A percentile compares a stretch with the other conserved stretches of the same genome.
These are phyloP conservation scores for Aplysina aerophoba DNA, from an alignment of 37 sponge, comb jelly and placozoan species.

Conservation along the genomic window DNA sequence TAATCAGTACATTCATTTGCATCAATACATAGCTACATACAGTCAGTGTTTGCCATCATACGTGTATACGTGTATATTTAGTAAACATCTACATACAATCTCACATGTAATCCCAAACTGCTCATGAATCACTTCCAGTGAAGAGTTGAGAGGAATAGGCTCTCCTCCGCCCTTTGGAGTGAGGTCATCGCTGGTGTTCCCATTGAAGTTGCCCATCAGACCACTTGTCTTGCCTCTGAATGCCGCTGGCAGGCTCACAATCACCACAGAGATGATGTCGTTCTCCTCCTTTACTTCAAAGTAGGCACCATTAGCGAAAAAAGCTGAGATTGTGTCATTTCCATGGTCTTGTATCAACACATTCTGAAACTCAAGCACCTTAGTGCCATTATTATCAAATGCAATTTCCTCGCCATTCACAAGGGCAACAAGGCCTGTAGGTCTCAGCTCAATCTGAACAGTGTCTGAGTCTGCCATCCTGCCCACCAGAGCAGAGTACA, in stretches of 20 bases:
- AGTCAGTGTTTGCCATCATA: not conserved
- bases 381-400: not conserved
- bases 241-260: slow-evolving; percentile 21
- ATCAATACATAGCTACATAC: no score
- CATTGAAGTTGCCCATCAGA: slow-evolving; percentile 50
- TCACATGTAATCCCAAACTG: slow-evolving; percentile 54
- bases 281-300: slow-evolving; percentile 34
- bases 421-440: slow-evolving; percentile 9
- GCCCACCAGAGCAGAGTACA: slow-evolving; percentile 56
- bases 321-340: slow-evolving; percentile 30
- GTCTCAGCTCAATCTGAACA: slow-evolving; percentile 47
- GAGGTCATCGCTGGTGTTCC: slow-evolving; percentile 42
- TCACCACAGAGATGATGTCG: slow-evolving; percentile 40
- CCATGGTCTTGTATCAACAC: not conserved
- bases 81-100: not conserved
- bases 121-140: slow-evolving; percentile 39
- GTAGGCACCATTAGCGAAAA: slow-evolving; percentile 25
- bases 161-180: slow-evolving; percentile 29
- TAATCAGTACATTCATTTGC: no score
- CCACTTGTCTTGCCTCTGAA: slow-evolving; percentile 31
- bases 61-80: not conserved
- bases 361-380: not conserved
- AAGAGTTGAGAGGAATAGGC: slow-evolving; percentile 28
- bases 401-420: slow-evolving; percentile 21
- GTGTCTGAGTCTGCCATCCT: slow-evolving; percentile 50